These are phyloP conservation scores for Chaetogeoica ovagalla DNA, from an alignment of 2,888 invertebrate species.

Conservation along the genomic window DNA sequence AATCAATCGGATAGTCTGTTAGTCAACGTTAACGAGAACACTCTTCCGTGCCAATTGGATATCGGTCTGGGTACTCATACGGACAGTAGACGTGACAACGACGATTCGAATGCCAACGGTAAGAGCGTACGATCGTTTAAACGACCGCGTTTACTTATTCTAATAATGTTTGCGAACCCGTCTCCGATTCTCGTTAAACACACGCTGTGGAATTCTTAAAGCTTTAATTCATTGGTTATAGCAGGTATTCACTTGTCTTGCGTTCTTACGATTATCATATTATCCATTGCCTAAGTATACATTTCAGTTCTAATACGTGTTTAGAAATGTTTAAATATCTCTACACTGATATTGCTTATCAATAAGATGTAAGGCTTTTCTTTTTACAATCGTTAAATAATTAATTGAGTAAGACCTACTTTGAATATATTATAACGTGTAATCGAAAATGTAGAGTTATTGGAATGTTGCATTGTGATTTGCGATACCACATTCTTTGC, in stretches of 20 bases:
- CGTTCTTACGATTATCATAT: background rate
- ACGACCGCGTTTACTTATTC: background rate
- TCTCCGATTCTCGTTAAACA: background rate
- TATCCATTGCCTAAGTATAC: background rate
- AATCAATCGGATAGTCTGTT: constrained; percentile 6
- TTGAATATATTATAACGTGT: constrained; percentile 4
- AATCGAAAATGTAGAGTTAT: constrained; percentile 33
- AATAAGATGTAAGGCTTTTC: background rate
- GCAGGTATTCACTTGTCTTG: background rate
- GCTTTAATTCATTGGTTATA: too few species aligned
- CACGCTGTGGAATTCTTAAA: background rate
- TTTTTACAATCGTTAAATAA: background rate
- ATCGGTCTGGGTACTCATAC: constrained; percentile 46
- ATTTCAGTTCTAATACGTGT: background rate
- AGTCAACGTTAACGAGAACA: constrained; percentile 28
- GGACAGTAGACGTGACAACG: constrained; percentile 32
- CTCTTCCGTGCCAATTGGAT: constrained; percentile 41
- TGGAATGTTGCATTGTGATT: constrained; percentile 27
- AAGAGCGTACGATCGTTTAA: background rate
- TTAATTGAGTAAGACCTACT: background rate
- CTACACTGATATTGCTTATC: background rate
- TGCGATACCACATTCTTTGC: constrained; percentile 24
- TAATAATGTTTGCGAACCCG: background rate
- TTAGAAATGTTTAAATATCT: background rate
- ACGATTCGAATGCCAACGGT: constrained; percentile 12